Conservation (phyloP, 2,113 vertebrate genomes). For the Marmota monax region DNA sequence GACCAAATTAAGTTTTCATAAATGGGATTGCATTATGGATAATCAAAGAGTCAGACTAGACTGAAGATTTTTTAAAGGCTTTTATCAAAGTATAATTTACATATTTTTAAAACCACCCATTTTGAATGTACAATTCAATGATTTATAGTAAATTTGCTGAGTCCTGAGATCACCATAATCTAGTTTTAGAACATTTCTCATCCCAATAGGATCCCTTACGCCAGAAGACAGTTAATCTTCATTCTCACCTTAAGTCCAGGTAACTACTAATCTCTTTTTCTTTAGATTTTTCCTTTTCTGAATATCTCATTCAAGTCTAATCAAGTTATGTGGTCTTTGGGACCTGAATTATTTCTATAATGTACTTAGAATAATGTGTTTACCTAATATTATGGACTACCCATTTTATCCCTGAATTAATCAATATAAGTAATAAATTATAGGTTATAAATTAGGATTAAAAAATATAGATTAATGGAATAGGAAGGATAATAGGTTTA, state of each 20-base stretch:
- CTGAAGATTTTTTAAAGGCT: accelerated
- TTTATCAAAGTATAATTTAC: background rate
- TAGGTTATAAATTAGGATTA: too few species aligned
- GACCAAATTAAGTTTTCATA: background rate
- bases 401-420: too few species aligned
- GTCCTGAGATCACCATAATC: background rate
- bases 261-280: background rate
- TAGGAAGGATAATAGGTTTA: too few species aligned
- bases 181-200: background rate
- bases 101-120: background rate
- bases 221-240: background rate
- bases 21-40: background rate
- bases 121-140: background rate
- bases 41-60: background rate
- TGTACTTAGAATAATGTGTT: background rate
- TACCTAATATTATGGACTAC: background rate
- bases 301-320: background rate
- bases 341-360: background rate
- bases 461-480: too few species aligned
- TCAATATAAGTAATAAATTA: too few species aligned
- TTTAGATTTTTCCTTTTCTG: background rate
- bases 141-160: background rate
- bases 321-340: background rate
- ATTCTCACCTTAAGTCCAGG: background rate
- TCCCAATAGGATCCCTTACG: background rate